Base-by-base conservation (phyloP, 2,797 vertebrate species). In the Eleutherodactylus coqui region DNA sequence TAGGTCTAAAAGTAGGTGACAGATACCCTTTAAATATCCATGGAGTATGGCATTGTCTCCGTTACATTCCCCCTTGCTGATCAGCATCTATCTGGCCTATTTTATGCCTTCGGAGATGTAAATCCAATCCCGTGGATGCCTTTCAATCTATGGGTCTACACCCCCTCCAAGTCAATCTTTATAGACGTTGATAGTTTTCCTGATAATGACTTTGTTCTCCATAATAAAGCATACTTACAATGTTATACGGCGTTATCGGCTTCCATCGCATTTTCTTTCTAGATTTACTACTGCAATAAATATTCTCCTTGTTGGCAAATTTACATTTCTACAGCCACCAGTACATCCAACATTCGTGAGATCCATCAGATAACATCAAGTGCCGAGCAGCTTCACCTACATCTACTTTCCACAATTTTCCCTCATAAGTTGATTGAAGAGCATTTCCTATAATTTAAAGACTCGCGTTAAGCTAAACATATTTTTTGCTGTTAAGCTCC, bases 401-500 rank as follows among this genome's bases (percentile, higher is more conserved):
- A 67, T 38, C 24, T 27, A 49, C 36, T 67, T 78, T 76, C 47
- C 58, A 51, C 43, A 38, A 43, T 85, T 38, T 36, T 60, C 49
- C 55, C 67, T 11, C n/a, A 69, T 69, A 24, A 24, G 38, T 51
- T 55, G 70, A 73, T 79, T 73, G 76, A 87, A 73, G 38, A 79
- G 70, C 55, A 69, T 78, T 70, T 69, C 27, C 41, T 36, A 82
- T 67, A 34, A 53, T 69, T 62, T 58, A 77, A 80, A 84, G 82
- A 38, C 43, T 84, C 16, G 1, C 32, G 73, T 64, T 60, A 82
- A 69, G 41, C 27, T 76, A 79, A 72, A 87, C 76, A 73, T 72
- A 41, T 87, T 69, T 84, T 47, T 81, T 49, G n/a, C 43, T 81
- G 70, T 64, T 87, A 81, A 81, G 86, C 77, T 84, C 45, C 73